A percentile compares a stretch with the other conserved stretches of the same genome.
These are phyloP conservation scores for Syndactyla subalaris DNA, from an alignment of 2,797 vertebrate species.

Conservation along the genomic window DNA sequence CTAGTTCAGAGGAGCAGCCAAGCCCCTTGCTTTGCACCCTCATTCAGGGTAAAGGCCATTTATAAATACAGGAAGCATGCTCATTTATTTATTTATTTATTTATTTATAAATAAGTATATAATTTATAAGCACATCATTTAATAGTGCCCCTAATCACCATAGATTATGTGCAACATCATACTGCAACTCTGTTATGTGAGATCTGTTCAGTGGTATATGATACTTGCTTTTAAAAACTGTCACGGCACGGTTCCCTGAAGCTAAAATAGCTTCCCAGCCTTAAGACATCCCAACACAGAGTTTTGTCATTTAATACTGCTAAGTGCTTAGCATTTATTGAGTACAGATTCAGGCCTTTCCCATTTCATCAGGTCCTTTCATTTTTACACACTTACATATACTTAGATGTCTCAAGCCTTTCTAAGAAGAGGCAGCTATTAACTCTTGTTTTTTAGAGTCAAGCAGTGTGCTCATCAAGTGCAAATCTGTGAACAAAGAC, in stretches of 20 bases:
- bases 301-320: background rate
- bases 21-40: background rate
- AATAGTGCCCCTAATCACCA: background rate
- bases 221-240: background rate
- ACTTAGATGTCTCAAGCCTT: background rate
- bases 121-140: background rate
- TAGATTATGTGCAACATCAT: background rate
- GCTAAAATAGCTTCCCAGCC: background rate
- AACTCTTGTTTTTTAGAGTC: background rate
- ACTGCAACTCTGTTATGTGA: background rate
- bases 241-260: background rate
- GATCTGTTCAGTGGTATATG: background rate
- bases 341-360: background rate
- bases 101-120: no score
- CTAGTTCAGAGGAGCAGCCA: accelerated
- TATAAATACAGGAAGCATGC: background rate
- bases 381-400: background rate
- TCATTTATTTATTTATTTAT: no score
- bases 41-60: background rate
- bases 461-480: background rate
- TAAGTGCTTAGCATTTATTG: background rate
- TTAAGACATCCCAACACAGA: background rate
- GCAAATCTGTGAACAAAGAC: background rate
- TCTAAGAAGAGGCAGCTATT: background rate
- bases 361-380: background rate